These are phyloP conservation scores for Thaumatotibia leucotreta DNA, from an alignment of 1,140 invertebrate genomes.

Conservation along the genomic window DNA sequence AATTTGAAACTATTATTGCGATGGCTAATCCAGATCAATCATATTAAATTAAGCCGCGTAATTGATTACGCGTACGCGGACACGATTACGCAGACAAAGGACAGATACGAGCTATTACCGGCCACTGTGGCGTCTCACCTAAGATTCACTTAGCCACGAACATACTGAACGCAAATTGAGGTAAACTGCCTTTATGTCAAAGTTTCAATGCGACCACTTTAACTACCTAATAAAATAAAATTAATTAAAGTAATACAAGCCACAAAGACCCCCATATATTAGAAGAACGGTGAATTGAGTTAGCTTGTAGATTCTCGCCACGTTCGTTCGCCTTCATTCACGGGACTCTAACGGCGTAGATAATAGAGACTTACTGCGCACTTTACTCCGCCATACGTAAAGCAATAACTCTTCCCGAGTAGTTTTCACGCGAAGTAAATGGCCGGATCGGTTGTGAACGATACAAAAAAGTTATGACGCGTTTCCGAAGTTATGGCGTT, in stretches of 20 bases:
- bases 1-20: too few relatives aligned
- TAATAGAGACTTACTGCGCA: slow-evolving; percentile 73
- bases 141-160: neutral
- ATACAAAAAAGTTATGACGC: slow-evolving; percentile 36
- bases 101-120: neutral
- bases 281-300: slow-evolving; percentile 50
- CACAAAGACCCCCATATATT: slow-evolving; percentile 36
- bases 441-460: slow-evolving; percentile 30
- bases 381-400: slow-evolving; percentile 63
- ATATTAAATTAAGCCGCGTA: neutral
- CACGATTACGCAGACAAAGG: neutral
- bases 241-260: slow-evolving; percentile 29
- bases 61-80: neutral
- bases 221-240: slow-evolving; percentile 7
- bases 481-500: slow-evolving; percentile 8
- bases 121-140: neutral
- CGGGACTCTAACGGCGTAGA: slow-evolving; percentile 68
- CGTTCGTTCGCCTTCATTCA: slow-evolving; percentile 65
- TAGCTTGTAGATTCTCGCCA: slow-evolving; percentile 59
- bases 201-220: neutral
- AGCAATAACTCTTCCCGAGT: slow-evolving; percentile 58
- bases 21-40: neutral
- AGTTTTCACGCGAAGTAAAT: slow-evolving; percentile 55
- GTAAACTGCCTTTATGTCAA: neutral
- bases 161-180: neutral